Conservation (phyloP, 2,797 vertebrate species). For the Pseudomugil tenellus region DNA sequence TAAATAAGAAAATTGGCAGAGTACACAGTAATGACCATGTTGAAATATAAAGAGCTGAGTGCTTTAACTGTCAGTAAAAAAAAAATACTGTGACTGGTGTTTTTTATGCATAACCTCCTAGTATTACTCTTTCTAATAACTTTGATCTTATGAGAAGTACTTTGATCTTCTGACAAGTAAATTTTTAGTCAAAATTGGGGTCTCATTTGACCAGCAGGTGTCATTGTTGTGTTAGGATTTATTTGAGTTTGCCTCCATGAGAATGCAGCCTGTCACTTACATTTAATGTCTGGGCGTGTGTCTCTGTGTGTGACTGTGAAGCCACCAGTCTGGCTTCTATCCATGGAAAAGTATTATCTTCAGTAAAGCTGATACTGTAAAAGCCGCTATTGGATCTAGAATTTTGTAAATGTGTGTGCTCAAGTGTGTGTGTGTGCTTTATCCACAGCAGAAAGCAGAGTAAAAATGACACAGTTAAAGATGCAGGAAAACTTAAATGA, state of each 20-base stretch:
- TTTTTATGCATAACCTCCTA: not conserved
- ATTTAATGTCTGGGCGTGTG: slow-evolving; percentile 19
- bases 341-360: slow-evolving; percentile 29
- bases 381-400: slow-evolving; percentile 19
- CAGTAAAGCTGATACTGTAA: slow-evolving; percentile 29
- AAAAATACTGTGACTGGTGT: not conserved
- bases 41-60: slow-evolving; percentile 4
- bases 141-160: not conserved
- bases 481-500: slow-evolving; percentile 4
- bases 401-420: not conserved
- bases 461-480: not conserved
- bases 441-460: slow-evolving; percentile 8
- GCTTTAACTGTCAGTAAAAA: slow-evolving; percentile 1
- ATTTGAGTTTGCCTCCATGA: slow-evolving; percentile 7
- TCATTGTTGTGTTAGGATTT: slow-evolving; percentile 56
- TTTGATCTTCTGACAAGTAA: no score
- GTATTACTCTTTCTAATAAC: not conserved
- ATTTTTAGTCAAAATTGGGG: not conserved
- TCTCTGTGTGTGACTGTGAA: slow-evolving; percentile 30
- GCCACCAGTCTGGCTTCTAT: slow-evolving; percentile 25
- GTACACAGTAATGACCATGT: slow-evolving; percentile 13
- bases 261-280: slow-evolving; percentile 9
- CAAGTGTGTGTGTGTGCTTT: slow-evolving; percentile 2
- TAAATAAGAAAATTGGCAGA: not conserved
- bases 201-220: slow-evolving; percentile 55